phyloP scores from a whole-genome alignment of 2,888 invertebrate genomes.

The Nomada fucata region DNA sequence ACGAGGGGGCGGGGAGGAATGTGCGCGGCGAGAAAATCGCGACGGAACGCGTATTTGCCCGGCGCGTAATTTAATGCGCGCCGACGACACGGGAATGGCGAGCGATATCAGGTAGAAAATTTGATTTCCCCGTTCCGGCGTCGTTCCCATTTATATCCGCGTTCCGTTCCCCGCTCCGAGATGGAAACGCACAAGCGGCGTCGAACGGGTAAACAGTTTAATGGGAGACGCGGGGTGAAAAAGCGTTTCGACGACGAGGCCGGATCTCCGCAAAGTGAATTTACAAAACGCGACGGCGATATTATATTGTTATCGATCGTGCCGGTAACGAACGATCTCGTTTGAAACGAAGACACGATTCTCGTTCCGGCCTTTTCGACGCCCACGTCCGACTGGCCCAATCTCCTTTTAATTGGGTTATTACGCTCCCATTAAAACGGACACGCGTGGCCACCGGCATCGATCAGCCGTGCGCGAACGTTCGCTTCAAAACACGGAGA shows the following conservation, averaged over 20 bases:
- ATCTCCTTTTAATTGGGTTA: conserved; percentile 79
- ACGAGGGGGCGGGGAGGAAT: background rate
- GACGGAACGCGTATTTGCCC: conserved; percentile 33
- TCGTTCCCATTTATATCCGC: conserved; percentile 16
- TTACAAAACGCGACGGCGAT: background rate
- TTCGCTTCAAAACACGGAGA: conserved; percentile 39
- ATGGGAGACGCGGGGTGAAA: background rate
- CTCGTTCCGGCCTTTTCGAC: conserved; percentile 63
- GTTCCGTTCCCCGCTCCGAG: background rate
- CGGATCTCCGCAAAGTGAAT: conserved; percentile 2
- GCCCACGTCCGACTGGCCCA: conserved; percentile 68
- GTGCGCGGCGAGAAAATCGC: background rate
- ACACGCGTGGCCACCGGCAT: conserved; percentile 60
- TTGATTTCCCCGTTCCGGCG: conserved; percentile 21
- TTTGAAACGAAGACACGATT: conserved; percentile 52
- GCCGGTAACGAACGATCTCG: conserved; percentile 22
- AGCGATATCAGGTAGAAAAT: conserved; percentile 28
- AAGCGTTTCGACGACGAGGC: background rate
- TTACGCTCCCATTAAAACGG: conserved; percentile 74
- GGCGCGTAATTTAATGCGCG: conserved; percentile 41
- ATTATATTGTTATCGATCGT: conserved; percentile 25
- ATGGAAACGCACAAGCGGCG: background rate
- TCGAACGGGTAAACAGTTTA: background rate
- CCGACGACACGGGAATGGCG: background rate
- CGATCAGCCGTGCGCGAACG: conserved; percentile 35